Evolutionary conservation across 2,113 vertebrate genomes (phyloP).

Genomic region (Melospiza georgiana): DNA sequence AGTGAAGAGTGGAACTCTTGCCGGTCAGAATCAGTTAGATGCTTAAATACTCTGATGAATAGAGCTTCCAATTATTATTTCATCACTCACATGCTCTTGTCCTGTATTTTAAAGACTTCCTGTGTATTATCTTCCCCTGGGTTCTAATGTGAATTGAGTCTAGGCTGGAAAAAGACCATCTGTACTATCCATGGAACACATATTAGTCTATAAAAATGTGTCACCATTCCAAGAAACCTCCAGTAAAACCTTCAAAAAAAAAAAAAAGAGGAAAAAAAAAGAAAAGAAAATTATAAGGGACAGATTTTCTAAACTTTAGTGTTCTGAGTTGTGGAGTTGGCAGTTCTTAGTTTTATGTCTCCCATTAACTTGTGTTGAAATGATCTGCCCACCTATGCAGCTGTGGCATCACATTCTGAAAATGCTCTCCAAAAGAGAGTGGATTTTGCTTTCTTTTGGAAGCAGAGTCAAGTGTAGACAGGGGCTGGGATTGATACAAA

Average conservation of each 20-base stretch:
- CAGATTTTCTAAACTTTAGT: not conserved
- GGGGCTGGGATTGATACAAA: not conserved
- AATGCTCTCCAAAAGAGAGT: not conserved
- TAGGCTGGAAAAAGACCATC: not conserved
- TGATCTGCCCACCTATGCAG: not conserved
- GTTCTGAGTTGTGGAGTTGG: not conserved
- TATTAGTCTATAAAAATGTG: not conserved
- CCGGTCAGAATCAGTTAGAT: not conserved
- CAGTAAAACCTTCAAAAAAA: not conserved
- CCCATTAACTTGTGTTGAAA: not conserved
- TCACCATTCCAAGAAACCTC: not conserved
- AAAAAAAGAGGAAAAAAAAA: not conserved
- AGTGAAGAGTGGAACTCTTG: slow-evolving; percentile 5
- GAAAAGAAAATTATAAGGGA: not conserved
- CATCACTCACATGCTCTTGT: not conserved
- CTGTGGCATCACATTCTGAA: not conserved
- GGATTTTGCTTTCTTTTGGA: not conserved
- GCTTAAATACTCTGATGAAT: not conserved
- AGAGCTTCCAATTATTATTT: slow-evolving; percentile 13
- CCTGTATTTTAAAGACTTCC: slow-evolving; percentile 28
- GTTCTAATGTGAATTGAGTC: not conserved
- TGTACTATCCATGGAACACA: not conserved
- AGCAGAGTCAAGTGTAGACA: not conserved
- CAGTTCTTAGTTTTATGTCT: not conserved
- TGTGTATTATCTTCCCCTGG: not conserved